These are phyloP conservation scores for Cnemophilus loriae DNA, from an alignment of 2,113 vertebrate species.

Conservation along the genomic window DNA sequence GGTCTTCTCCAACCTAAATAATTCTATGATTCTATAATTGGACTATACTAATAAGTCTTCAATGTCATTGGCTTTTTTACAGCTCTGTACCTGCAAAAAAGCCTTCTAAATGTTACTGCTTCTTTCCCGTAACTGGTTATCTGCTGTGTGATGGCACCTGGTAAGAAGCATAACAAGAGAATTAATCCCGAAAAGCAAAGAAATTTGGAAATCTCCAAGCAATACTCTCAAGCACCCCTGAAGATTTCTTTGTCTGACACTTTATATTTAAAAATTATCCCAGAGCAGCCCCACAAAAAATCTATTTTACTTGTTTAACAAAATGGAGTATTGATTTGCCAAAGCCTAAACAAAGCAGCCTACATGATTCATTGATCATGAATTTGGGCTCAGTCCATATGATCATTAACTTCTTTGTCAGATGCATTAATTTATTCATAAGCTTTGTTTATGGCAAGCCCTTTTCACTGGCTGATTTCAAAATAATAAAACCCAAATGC, in stretches of 20 bases:
- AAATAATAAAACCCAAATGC: not conserved
- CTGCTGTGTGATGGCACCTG: not conserved
- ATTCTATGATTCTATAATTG: not conserved
- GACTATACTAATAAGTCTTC: not conserved
- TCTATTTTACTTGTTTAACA: slow-evolving; percentile 67
- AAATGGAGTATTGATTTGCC: slow-evolving; percentile 70
- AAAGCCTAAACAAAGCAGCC: slow-evolving; percentile 64
- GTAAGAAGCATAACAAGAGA: not conserved
- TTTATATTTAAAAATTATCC: slow-evolving; percentile 63
- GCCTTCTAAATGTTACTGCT: not conserved
- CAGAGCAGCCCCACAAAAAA: slow-evolving; percentile 2
- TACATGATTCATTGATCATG: slow-evolving; percentile 68
- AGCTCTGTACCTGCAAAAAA: not conserved
- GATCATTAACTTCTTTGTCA: slow-evolving; percentile 65
- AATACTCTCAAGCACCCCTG: not conserved
- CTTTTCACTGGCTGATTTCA: not conserved
- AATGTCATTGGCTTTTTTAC: not conserved
- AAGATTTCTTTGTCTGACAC: slow-evolving; percentile 8
- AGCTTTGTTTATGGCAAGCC: not conserved
- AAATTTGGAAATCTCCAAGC: not conserved
- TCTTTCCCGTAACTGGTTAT: not conserved
- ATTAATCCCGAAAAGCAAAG: not conserved
- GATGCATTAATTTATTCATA: slow-evolving; percentile 61
- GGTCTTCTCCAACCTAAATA: not conserved
- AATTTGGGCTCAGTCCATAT: slow-evolving; percentile 55